Percentiles rank a stretch among this genome's conserved stretches.
Evolutionary conservation across 2,113 vertebrate genomes (phyloP).

Genomic region (Dipodomys merriami): DNA sequence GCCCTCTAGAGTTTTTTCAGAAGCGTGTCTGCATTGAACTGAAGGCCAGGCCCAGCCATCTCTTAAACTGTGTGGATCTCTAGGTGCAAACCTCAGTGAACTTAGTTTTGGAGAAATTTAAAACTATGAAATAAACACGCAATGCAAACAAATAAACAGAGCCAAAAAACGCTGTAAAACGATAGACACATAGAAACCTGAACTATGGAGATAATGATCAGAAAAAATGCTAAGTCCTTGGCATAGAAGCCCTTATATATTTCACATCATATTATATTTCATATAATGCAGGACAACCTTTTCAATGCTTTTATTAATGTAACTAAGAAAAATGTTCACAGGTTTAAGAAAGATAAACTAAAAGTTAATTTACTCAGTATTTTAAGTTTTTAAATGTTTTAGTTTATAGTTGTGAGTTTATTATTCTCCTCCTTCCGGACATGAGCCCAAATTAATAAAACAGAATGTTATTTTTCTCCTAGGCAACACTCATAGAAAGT

Average conservation of each 20-base stretch:
- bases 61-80: background rate
- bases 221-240: background rate
- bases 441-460: background rate
- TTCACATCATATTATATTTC: background rate
- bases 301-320: background rate
- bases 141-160: background rate
- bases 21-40: background rate
- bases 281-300: background rate
- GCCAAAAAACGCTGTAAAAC: background rate
- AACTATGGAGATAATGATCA: background rate
- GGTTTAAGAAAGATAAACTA: conserved; percentile 21
- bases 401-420: conserved; percentile 21
- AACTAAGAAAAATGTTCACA: conserved; percentile 6
- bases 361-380: background rate
- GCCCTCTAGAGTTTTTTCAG: conserved; percentile 76
- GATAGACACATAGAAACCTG: background rate
- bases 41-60: too few species aligned
- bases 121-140: background rate
- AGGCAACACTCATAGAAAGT: background rate
- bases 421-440: background rate
- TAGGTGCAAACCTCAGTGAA: background rate
- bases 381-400: background rate
- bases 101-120: conserved; percentile 25
- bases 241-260: background rate
- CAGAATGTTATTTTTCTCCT: background rate